phyloP scores from a whole-genome alignment of 2,113 vertebrate species.

The Semicossyphus pulcher region DNA sequence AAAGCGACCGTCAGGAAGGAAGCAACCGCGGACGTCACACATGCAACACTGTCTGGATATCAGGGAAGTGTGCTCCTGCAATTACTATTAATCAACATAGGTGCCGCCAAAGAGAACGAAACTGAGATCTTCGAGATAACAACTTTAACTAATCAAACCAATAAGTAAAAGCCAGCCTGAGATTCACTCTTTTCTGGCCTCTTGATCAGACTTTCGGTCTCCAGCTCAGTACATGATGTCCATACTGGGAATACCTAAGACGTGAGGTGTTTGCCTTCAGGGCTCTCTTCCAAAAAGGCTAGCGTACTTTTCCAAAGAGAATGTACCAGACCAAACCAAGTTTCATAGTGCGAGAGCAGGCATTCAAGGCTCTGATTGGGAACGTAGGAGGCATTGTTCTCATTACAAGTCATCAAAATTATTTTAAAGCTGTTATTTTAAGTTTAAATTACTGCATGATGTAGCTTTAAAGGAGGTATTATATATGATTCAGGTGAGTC shows the following conservation, averaged over 20 bases:
- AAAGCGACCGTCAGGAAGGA: no score
- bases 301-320: neutral
- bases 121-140: no score
- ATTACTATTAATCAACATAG: no score
- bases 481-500: neutral
- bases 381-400: no score
- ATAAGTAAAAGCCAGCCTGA: no score
- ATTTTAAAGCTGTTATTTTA: neutral
- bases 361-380: no score
- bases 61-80: no score
- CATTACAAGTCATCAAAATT: neutral
- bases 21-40: no score
- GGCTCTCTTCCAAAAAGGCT: neutral
- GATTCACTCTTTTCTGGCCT: neutral
- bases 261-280: neutral
- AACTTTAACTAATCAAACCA: no score
- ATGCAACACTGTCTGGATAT: no score
- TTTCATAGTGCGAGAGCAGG: neutral
- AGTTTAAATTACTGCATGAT: neutral
- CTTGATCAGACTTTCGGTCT: neutral
- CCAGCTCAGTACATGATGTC: neutral
- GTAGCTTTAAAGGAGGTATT: neutral
- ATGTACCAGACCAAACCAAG: neutral
- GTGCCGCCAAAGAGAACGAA: no score
- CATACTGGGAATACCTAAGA: neutral